A percentile compares a stretch with the other conserved stretches of the same genome.
Conservation (phyloP, 37 sponge, comb jelly and placozoan genomes). For the Ephydatia muelleri region DNA sequence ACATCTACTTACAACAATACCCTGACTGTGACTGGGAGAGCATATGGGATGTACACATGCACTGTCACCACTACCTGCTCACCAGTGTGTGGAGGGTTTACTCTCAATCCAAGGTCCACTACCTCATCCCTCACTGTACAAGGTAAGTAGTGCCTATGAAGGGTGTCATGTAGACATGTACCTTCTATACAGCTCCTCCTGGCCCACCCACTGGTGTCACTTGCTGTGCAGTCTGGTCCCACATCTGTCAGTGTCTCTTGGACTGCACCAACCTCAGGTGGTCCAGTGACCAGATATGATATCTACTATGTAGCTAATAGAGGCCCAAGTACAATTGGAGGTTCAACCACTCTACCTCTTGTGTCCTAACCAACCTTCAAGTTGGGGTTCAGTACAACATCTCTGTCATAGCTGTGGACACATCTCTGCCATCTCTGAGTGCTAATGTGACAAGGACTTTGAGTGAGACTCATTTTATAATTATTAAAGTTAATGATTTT, state of each 20-base stretch:
- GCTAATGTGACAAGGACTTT: neutral
- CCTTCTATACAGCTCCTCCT: neutral
- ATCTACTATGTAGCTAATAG: neutral
- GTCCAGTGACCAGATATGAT: neutral
- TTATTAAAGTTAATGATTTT: neutral
- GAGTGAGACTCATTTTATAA: neutral
- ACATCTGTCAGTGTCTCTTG: conserved; percentile 1
- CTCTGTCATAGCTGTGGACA: neutral
- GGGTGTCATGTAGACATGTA: neutral
- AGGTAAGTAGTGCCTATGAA: neutral
- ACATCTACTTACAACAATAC: neutral
- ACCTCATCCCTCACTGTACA: neutral
- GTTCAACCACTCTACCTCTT: neutral
- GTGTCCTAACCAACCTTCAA: neutral
- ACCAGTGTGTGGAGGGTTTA: neutral
- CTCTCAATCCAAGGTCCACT: neutral
- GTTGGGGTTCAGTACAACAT: neutral
- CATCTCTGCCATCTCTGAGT: neutral
- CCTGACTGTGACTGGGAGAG: neutral
- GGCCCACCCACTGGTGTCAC: neutral
- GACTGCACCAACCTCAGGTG: neutral
- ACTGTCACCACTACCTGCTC: neutral
- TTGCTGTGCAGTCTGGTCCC: neutral
- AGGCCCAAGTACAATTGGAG: neutral
- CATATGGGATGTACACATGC: neutral